Conservation (phyloP, 2,113 vertebrate species). For the Lampris incognitus region DNA sequence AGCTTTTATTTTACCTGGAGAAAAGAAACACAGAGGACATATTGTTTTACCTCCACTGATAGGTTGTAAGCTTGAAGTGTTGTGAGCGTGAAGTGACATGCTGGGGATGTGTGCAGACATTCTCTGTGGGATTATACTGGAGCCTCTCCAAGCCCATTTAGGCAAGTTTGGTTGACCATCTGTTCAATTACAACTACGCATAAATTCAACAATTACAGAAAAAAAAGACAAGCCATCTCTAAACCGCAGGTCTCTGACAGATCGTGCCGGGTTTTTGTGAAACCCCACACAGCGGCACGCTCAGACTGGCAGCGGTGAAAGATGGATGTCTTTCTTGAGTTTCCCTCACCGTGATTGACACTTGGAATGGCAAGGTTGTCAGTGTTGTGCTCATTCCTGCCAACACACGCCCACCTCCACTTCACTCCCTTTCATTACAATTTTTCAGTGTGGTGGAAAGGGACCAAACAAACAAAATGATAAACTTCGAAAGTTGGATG, state of each 20-base stretch:
- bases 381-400: constrained; percentile 27
- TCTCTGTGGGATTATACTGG: constrained; percentile 63
- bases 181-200: constrained; percentile 64
- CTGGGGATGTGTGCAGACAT: constrained; percentile 69
- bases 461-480: no score
- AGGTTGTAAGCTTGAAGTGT: constrained; percentile 11
- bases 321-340: constrained; percentile 59
- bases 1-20: constrained; percentile 6
- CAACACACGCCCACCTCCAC: no score
- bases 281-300: constrained; percentile 31
- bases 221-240: constrained; percentile 58
- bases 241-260: constrained; percentile 42
- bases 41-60: constrained; percentile 36
- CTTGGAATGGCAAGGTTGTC: constrained; percentile 26
- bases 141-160: constrained; percentile 70
- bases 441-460: no score
- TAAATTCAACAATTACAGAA: constrained; percentile 62
- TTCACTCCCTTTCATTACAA: no score
- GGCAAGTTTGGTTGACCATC: constrained; percentile 68
- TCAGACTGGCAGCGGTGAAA: constrained; percentile 31
- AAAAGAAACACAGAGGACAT: constrained; percentile 22
- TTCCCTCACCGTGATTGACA: constrained; percentile 46
- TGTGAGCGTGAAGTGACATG: constrained; percentile 55
- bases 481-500: no score
- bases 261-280: constrained; percentile 40